phyloP scores from a whole-genome alignment of 2,113 vertebrate genomes.

The Gopherus flavomarginatus region DNA sequence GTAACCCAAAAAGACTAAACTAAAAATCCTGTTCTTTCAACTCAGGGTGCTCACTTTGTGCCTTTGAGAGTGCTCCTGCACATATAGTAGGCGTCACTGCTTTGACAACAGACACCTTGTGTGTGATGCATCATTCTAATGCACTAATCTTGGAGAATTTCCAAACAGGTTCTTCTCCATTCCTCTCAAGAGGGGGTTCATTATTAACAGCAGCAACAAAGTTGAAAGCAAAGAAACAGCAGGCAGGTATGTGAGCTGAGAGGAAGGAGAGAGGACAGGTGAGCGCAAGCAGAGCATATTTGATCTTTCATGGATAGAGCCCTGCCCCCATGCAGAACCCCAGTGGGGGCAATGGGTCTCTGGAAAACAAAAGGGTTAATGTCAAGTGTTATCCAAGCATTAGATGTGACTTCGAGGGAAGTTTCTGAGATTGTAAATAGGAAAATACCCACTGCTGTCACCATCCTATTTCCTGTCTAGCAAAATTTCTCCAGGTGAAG shows the following conservation, averaged over 20 bases:
- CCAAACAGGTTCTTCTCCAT: accelerated
- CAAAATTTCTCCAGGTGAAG: background rate
- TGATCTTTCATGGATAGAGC: background rate
- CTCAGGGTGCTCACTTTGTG: background rate
- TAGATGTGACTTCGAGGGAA: accelerated
- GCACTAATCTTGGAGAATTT: background rate
- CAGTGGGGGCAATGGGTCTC: background rate
- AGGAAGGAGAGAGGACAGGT: accelerated
- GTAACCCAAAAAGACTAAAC: background rate
- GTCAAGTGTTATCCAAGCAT: background rate
- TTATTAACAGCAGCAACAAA: background rate
- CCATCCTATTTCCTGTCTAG: background rate
- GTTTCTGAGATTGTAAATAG: background rate
- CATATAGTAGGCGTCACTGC: background rate
- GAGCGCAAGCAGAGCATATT: background rate
- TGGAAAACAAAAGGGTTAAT: constrained; percentile 6
- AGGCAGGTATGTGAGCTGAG: background rate
- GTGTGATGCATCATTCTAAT: background rate
- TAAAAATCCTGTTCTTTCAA: background rate
- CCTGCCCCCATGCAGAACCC: background rate
- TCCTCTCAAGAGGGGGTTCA: background rate
- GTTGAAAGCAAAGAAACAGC: background rate
- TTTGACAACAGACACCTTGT: background rate
- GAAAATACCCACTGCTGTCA: background rate
- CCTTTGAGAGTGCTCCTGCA: background rate